Evolutionary conservation across 2,113 vertebrate genomes (phyloP).

Genomic region (Seriola rivoliana): DNA sequence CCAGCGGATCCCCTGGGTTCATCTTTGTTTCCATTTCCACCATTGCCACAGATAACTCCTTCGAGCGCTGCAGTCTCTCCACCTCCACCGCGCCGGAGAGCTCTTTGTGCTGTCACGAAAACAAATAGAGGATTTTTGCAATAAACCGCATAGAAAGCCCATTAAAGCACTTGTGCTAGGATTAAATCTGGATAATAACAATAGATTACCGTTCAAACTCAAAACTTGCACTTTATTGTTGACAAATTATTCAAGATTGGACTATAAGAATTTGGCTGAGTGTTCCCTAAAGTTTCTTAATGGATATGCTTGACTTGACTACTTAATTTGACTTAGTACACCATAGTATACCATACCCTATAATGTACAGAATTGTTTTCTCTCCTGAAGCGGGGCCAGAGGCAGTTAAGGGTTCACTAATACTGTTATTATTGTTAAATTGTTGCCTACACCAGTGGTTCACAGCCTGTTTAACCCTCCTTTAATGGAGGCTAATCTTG

Average conservation of each 20-base stretch:
- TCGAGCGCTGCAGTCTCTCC: slow-evolving; percentile 41
- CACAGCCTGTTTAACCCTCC: background rate
- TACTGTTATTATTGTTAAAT: background rate
- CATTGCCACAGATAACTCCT: slow-evolving; percentile 59
- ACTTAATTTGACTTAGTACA: no score
- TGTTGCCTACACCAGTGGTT: background rate
- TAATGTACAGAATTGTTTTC: background rate
- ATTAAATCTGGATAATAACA: background rate
- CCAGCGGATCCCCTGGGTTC: slow-evolving; percentile 67
- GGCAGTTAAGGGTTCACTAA: background rate
- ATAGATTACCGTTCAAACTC: background rate
- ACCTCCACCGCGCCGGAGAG: slow-evolving; percentile 24
- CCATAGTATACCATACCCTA: no score
- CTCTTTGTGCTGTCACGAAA: slow-evolving; percentile 38
- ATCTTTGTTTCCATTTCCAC: slow-evolving; percentile 69
- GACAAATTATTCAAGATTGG: background rate
- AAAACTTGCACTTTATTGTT: slow-evolving; percentile 4
- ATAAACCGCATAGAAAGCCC: slow-evolving; percentile 22
- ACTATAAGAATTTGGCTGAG: background rate
- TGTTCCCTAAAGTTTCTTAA: background rate
- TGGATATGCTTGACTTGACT: background rate
- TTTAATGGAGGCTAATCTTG: background rate
- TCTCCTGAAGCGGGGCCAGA: background rate
- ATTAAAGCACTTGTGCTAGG: slow-evolving; percentile 18
- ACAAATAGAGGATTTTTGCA: slow-evolving; percentile 30